Percentiles rank a stretch among this genome's conserved stretches.
Conservation (phyloP, 2,797 vertebrate species). For the Catharus ustulatus region DNA sequence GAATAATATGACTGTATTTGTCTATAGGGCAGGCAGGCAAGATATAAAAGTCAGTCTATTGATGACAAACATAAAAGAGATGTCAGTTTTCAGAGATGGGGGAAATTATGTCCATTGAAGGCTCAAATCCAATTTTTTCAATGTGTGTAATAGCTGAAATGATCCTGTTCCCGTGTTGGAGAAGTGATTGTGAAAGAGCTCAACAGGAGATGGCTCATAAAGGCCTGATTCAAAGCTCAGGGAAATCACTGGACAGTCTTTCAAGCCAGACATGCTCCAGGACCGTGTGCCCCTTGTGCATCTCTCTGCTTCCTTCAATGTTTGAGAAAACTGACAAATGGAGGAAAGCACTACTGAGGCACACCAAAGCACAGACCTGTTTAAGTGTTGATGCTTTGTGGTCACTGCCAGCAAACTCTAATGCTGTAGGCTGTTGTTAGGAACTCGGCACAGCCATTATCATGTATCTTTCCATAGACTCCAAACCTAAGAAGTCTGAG, state of each 20-base stretch:
- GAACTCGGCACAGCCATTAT: not conserved
- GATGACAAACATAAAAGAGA: not conserved
- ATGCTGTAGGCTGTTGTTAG: not conserved
- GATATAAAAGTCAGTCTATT: not conserved
- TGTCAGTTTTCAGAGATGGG: conserved; percentile 5
- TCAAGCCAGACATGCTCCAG: not conserved
- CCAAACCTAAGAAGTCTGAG: not conserved
- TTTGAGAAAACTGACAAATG: not conserved
- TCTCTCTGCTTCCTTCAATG: not conserved
- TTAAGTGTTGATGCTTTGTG: not conserved
- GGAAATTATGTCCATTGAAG: conserved; percentile 5
- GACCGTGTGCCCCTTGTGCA: not conserved
- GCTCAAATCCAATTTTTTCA: conserved; percentile 9
- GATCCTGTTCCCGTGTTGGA: not conserved
- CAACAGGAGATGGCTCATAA: not conserved
- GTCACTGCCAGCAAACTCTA: not conserved
- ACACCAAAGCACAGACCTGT: not conserved
- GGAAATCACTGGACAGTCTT: not conserved
- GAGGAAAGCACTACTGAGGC: not conserved
- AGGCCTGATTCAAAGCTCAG: not conserved
- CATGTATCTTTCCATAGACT: not conserved
- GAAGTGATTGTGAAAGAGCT: not conserved
- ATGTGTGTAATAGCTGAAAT: not conserved
- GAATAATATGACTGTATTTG: conserved; percentile 15
- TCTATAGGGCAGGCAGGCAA: not conserved